Conservation (phyloP, 2,113 vertebrate genomes). For the Tapirus terrestris region DNA sequence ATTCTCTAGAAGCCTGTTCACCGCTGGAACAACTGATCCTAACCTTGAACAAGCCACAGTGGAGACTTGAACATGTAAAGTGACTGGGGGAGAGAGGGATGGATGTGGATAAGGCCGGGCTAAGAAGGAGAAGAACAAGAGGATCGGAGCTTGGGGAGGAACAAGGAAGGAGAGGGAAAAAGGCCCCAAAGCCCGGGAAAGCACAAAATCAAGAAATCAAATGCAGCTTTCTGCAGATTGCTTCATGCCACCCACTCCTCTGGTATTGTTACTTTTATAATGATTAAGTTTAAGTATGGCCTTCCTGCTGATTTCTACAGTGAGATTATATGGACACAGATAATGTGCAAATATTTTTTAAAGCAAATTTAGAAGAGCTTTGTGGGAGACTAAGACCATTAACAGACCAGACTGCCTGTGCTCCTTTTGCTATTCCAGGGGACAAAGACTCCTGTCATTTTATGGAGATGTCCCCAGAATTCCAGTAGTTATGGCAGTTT, state of each 20-base stretch:
- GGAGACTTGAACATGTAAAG: not conserved
- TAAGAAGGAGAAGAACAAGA: not conserved
- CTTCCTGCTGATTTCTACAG: not conserved
- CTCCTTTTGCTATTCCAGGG: not conserved
- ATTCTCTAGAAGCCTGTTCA: not conserved
- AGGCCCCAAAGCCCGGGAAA: not conserved
- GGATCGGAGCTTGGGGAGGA: not conserved
- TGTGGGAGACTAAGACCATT: not conserved
- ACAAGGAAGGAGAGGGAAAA: not conserved
- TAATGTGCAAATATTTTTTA: not conserved
- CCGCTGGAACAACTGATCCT: not conserved
- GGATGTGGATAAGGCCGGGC: not conserved
- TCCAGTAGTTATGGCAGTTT: not conserved
- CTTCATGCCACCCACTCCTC: not conserved
- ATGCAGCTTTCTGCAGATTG: not conserved
- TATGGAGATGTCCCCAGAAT: not conserved
- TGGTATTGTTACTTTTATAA: not conserved
- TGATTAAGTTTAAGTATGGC: not conserved
- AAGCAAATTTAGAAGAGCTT: constrained; percentile 28
- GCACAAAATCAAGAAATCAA: not conserved
- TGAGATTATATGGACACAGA: not conserved
- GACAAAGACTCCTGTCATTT: not conserved
- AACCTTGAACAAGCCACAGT: not conserved
- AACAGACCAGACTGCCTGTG: not conserved
- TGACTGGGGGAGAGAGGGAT: not conserved